Evolutionary conservation across 2,797 vertebrate species (phyloP).

Genomic region (Sebastolobus alascanus): DNA sequence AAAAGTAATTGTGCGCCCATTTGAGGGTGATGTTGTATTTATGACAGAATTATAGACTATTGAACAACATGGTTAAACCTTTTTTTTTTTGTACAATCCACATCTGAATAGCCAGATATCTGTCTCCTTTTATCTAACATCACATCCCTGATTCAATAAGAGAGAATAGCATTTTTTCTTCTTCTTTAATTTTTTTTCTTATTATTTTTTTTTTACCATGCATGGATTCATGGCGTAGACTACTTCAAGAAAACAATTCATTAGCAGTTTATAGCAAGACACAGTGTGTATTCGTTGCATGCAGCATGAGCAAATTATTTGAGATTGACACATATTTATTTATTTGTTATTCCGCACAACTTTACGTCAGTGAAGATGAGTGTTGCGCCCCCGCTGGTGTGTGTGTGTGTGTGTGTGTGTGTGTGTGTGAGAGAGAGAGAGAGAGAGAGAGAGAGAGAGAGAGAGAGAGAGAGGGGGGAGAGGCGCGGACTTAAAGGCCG

Average conservation of each 20-base stretch:
- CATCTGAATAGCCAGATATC: background rate
- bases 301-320: background rate
- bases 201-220: background rate
- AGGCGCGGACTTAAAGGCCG: too few relatives aligned
- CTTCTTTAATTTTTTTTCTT: background rate
- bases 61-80: background rate
- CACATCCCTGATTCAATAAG: background rate
- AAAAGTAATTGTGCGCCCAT: background rate
- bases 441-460: background rate
- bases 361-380: background rate
- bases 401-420: conserved; percentile 4
- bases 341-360: background rate
- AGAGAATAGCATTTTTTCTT: background rate
- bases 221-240: background rate
- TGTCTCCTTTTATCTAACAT: background rate
- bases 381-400: background rate
- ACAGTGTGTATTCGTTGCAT: background rate
- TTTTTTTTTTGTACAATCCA: background rate
- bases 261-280: background rate
- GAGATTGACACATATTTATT: background rate
- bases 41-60: background rate
- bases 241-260: background rate
- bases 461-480: too few relatives aligned
- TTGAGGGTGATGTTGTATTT: background rate
- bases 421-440: background rate